Evolutionary conservation across 2,113 vertebrate species (phyloP), one percentile per base, ranked within the genome.

Genomic region (Etia nguti): DNA sequence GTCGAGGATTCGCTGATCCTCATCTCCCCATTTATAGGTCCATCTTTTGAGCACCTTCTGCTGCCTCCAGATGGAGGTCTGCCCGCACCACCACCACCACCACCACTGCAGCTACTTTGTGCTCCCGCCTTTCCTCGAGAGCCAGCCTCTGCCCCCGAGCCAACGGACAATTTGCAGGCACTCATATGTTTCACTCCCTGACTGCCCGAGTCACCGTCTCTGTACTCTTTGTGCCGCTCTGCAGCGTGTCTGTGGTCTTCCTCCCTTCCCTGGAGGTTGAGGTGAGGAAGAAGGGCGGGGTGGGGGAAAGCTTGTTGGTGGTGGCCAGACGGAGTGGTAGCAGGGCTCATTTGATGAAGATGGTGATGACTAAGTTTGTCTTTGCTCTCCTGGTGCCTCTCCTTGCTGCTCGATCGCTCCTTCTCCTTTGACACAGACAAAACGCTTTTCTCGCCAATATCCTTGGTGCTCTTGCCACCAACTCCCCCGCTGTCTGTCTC

Each of bases 191-290:
- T 98, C 81, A 22, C 90, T 84, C 93, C 95, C 86, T 94, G 95
- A 85, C 84, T 84, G 24, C 77, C 86, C 0, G 81, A 48, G 54
- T 95, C 94, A 24, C 48, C 34, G 86, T 97, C 98, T 89, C 97
- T 97, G 95, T 96, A 97, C 84, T 97, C 95, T 84, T 97, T 97
- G 93, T 97, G 97, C 62, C 97, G 88, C 57, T 98, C 97, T 89
- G 96, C 95, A 90, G 93, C 54, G 59, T 94, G 90, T 82, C 95
- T 92, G 85, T 92, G 92, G 1, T 97, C 93, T 1, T 97, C 98
- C 13, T 98, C 98, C 2, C 94, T 84, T 70, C 93, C 89, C 77
- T 94, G 94, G 16, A 93, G 52, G 8, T 92, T 20, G 54, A 94
- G 94, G 84, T 95, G 96, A 34, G 94, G 90, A 56, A 94, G 93